These are phyloP conservation scores for Pristionchus arcanus DNA, from an alignment of 2,888 invertebrate genomes.

Conservation along the genomic window DNA sequence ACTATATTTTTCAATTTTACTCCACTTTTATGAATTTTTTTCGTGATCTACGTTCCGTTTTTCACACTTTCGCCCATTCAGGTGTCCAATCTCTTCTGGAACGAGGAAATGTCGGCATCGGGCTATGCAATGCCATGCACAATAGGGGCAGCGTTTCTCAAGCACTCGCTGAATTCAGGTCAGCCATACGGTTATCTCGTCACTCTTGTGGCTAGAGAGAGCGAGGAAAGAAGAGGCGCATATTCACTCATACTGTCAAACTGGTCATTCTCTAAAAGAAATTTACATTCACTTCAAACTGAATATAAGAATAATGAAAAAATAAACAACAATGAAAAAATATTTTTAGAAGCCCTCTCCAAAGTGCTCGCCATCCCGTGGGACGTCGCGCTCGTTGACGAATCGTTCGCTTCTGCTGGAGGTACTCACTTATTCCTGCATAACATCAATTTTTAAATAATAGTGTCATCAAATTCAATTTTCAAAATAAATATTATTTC, in stretches of 20 bases:
- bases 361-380: slow-evolving; percentile 25
- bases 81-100: slow-evolving; percentile 48
- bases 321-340: neutral
- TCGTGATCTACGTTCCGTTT: no score
- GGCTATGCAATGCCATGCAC: neutral
- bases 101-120: slow-evolving; percentile 20
- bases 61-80: neutral
- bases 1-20: no score
- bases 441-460: neutral
- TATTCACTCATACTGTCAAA: no score
- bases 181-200: neutral
- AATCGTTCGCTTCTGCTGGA: slow-evolving; percentile 7
- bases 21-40: no score
- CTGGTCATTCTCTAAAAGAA: no score
- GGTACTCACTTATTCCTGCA: neutral
- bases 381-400: slow-evolving; percentile 26
- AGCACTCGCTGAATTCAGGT: slow-evolving; percentile 8
- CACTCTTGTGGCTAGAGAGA: neutral
- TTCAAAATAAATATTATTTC: neutral
- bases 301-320: neutral
- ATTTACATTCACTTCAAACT: no score
- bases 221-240: neutral
- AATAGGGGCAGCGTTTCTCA: neutral
- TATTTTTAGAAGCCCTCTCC: slow-evolving; percentile 6
- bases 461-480: neutral